A percentile compares a stretch with the other conserved stretches of the same genome.
Evolutionary conservation across 2,797 vertebrate genomes (phyloP).

Genomic region (Varecia variegata): DNA sequence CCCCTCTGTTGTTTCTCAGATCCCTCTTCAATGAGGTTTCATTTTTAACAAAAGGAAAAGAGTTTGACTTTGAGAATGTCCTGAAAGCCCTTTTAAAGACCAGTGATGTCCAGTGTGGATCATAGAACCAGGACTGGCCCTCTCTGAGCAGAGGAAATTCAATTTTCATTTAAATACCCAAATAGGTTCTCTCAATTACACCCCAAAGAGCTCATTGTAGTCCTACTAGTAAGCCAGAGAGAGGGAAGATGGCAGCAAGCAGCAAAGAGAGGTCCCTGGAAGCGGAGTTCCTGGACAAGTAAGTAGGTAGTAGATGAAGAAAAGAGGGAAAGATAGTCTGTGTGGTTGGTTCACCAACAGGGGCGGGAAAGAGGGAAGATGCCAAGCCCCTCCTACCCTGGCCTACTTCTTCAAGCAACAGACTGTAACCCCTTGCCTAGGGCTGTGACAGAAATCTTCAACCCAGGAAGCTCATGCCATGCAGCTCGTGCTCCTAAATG

Average conservation of each 20-base stretch:
- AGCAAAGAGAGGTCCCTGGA: neutral
- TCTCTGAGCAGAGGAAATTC: neutral
- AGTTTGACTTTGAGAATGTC: neutral
- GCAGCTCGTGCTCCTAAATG: neutral
- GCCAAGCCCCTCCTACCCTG: neutral
- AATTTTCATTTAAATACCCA: neutral
- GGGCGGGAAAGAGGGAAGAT: neutral
- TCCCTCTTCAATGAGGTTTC: neutral
- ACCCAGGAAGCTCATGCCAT: neutral
- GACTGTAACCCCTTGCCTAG: neutral
- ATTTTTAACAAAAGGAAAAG: conserved; percentile 13
- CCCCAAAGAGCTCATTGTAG: neutral
- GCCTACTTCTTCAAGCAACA: neutral
- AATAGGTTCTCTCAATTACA: neutral
- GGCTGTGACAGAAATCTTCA: neutral
- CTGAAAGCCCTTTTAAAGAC: conserved; percentile 15
- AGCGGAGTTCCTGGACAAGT: neutral
- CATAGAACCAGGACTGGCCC: neutral
- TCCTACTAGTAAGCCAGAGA: neutral
- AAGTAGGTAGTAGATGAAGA: neutral
- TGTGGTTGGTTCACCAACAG: neutral
- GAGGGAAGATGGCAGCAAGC: neutral
- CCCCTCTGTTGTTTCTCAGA: neutral
- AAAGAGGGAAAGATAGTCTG: neutral
- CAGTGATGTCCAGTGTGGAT: neutral